Evolutionary conservation across 2,888 invertebrate species (phyloP).

Genomic region (Slavum lentiscoides): DNA sequence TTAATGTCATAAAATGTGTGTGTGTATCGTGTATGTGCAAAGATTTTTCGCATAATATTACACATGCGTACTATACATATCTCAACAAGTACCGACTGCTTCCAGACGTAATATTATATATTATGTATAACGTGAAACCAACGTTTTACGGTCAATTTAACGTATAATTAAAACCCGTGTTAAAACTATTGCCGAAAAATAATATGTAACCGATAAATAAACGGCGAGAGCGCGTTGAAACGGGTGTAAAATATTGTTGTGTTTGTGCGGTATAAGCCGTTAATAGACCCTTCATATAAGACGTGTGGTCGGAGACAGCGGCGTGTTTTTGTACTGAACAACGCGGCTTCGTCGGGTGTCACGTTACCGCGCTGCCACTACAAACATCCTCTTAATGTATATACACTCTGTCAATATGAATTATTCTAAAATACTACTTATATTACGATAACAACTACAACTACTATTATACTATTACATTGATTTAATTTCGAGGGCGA

Average conservation of each 20-base stretch:
- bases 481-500: too few relatives aligned
- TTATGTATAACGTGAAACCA: not conserved
- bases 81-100: too few relatives aligned
- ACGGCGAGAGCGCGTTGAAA: not conserved
- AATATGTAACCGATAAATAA: slow-evolving; percentile 35
- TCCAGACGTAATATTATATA: too few relatives aligned
- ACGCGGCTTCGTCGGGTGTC: slow-evolving; percentile 21
- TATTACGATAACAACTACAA: not conserved
- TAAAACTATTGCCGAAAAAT: not conserved
- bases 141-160: slow-evolving; percentile 37
- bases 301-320: not conserved
- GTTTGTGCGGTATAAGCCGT: slow-evolving; percentile 9
- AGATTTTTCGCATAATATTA: too few relatives aligned
- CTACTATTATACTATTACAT: too few relatives aligned
- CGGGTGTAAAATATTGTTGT: slow-evolving; percentile 22
- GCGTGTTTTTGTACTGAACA: slow-evolving; percentile 18
- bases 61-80: too few relatives aligned
- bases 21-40: too few relatives aligned
- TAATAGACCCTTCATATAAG: slow-evolving; percentile 18
- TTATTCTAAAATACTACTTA: not conserved
- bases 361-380: not conserved
- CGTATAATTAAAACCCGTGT: slow-evolving; percentile 37
- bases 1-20: too few relatives aligned
- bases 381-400: not conserved
- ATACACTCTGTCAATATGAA: too few relatives aligned